Percentiles rank a stretch among this genome's conserved stretches.
Evolutionary conservation across 2,113 vertebrate species (phyloP).

Genomic region (Ophiodon elongatus): DNA sequence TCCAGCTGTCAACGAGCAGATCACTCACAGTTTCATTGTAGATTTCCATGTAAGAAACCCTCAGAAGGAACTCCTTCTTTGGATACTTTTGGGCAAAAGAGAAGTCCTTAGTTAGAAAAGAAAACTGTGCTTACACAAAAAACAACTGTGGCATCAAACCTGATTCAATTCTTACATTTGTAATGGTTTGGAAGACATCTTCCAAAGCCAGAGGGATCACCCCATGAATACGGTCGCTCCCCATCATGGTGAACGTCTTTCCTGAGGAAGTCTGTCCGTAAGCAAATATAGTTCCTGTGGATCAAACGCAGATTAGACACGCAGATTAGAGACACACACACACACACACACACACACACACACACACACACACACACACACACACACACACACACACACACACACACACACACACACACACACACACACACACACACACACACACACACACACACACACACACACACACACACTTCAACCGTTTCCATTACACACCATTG

Average conservation of each 20-base stretch:
- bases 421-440: no score
- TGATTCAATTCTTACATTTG: conserved; percentile 81
- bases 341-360: no score
- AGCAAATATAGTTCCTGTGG: conserved; percentile 95
- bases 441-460: no score
- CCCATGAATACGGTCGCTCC: conserved; percentile 83
- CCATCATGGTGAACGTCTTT: conserved; percentile 98
- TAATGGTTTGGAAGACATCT: conserved; percentile 93
- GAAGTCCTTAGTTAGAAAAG: conserved; percentile 1
- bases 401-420: no score
- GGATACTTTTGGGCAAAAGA: conserved; percentile 84
- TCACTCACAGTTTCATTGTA: conserved; percentile 97
- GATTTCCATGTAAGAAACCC: conserved; percentile 98
- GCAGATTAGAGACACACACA: no score
- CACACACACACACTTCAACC: no score
- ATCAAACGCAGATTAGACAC: conserved; percentile 20
- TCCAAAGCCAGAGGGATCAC: conserved; percentile 93
- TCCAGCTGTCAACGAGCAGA: conserved; percentile 90
- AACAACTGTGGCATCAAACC: background rate
- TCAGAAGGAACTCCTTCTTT: conserved; percentile 94
- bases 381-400: no score
- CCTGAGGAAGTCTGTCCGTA: conserved; percentile 97
- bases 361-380: no score
- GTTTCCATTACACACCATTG: conserved; percentile 85
- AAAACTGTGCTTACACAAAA: background rate